Conservation (phyloP, 2,797 vertebrate genomes). For the Chloroceryle inda region DNA sequence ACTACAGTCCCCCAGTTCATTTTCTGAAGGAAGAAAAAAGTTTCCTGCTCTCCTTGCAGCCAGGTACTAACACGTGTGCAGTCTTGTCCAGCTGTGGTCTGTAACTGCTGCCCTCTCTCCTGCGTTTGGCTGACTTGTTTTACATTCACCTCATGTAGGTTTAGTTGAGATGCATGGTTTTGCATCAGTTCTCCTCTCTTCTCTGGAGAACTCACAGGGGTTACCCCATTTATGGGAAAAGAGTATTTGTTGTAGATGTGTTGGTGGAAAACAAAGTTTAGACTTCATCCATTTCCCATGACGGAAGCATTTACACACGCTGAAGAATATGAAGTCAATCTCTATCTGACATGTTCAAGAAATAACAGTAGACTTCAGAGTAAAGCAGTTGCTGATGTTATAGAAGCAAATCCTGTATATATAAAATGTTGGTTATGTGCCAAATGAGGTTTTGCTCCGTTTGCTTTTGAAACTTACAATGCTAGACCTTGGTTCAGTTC, state of each 20-base stretch:
- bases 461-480: neutral
- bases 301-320: accelerated
- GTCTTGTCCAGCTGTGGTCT: neutral
- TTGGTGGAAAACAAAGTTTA: neutral
- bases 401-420: neutral
- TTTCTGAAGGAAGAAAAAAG: neutral
- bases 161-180: neutral
- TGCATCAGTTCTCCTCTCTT: neutral
- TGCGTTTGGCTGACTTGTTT: neutral
- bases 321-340: neutral
- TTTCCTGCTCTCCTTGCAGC: neutral
- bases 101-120: neutral
- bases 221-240: neutral
- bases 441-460: neutral
- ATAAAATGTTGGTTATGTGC: neutral
- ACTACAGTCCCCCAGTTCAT: neutral
- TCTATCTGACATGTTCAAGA: neutral
- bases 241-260: neutral
- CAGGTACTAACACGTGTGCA: neutral
- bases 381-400: neutral
- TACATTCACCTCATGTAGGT: neutral
- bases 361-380: neutral
- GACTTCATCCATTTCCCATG: neutral
- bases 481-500: neutral
- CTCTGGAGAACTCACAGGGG: neutral